phyloP scores from a whole-genome alignment of 2,888 invertebrate genomes.

The Hipparchia sbordonii region DNA sequence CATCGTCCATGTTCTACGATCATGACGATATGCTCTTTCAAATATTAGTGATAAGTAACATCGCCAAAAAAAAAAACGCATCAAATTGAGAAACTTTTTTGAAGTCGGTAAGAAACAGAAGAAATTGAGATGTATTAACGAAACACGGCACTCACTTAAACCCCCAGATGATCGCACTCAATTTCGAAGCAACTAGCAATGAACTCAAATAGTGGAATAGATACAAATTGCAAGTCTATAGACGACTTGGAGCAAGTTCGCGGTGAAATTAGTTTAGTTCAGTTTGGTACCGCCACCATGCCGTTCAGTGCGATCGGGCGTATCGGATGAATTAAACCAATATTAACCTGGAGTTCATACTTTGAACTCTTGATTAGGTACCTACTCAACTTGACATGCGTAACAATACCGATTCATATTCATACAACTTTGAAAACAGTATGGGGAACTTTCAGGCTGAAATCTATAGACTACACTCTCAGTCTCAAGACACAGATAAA shows the following conservation, averaged over 20 bases:
- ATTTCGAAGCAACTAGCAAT: slow-evolving; percentile 22
- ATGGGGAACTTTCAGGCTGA: too few species aligned
- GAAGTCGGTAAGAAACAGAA: too few species aligned
- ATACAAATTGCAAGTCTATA: slow-evolving; percentile 33
- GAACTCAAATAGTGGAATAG: slow-evolving; percentile 36
- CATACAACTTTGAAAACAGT: background rate
- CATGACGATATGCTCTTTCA: too few species aligned
- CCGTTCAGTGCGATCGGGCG: slow-evolving; percentile 30
- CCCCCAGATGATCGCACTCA: slow-evolving; percentile 23
- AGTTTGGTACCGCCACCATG: slow-evolving; percentile 32
- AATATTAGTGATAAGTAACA: too few species aligned
- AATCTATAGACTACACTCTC: too few species aligned
- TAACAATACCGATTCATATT: background rate
- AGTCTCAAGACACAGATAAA: too few species aligned
- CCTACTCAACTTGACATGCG: background rate
- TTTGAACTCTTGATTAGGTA: background rate
- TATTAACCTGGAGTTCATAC: slow-evolving; percentile 27
- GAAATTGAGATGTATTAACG: too few species aligned
- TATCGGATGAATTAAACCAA: slow-evolving; percentile 33
- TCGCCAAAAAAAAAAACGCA: too few species aligned
- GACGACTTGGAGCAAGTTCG: slow-evolving; percentile 34
- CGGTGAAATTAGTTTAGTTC: slow-evolving; percentile 27
- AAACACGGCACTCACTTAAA: background rate
- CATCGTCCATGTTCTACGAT: too few species aligned
- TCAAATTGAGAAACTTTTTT: too few species aligned